These are phyloP conservation scores for Lepidotrigona ventralis DNA, from an alignment of 1,140 invertebrate species.

Conservation along the genomic window DNA sequence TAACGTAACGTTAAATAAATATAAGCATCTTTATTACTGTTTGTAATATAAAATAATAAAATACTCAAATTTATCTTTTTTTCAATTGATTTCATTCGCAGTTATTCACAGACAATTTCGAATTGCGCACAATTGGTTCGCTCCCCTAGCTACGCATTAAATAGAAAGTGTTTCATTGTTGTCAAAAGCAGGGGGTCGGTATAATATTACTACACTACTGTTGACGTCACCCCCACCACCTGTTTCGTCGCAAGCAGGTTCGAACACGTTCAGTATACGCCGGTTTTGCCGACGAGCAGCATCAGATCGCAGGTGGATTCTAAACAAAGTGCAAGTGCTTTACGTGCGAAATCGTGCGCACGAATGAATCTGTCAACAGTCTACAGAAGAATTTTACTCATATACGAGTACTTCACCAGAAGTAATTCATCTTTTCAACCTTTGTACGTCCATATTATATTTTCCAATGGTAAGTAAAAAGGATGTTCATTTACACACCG, in stretches of 20 bases:
- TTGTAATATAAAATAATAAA: neutral
- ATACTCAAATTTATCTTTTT: neutral
- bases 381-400: neutral
- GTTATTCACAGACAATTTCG: neutral
- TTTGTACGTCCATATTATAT: neutral
- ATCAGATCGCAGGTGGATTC: constrained; percentile 49
- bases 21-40: neutral
- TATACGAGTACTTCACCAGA: neutral
- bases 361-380: constrained; percentile 29
- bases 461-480: constrained; percentile 34
- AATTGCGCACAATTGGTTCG: neutral
- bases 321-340: neutral
- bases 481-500: too few species aligned
- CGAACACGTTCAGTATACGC: constrained; percentile 69
- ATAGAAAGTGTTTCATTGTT: constrained; percentile 6
- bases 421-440: constrained; percentile 4
- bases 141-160: neutral
- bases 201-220: constrained; percentile 4
- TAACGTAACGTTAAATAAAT: neutral
- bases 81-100: neutral
- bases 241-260: constrained; percentile 62
- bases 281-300: constrained; percentile 53
- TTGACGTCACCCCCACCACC: constrained; percentile 61
- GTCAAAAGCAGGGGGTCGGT: neutral
- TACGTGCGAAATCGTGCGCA: neutral